phyloP scores from a whole-genome alignment of 2,888 invertebrate genomes.

The Lycocerus yunnanus region DNA sequence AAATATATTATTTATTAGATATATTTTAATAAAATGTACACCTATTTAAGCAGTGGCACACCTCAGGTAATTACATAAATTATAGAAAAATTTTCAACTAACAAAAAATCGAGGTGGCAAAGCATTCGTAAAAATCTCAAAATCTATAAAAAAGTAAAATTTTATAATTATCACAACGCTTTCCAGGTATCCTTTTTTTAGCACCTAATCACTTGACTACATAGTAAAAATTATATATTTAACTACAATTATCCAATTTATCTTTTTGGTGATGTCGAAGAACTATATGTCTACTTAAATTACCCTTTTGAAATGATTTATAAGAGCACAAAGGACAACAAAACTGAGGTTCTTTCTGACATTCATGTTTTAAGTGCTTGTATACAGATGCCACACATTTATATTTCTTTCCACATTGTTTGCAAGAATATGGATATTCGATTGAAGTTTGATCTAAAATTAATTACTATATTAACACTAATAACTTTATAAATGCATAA shows the following conservation, averaged over 20 bases:
- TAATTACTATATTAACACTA: background rate
- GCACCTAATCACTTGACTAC: no score
- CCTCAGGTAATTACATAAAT: no score
- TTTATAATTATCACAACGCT: no score
- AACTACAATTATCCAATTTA: background rate
- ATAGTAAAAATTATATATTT: background rate
- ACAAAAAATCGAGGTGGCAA: no score
- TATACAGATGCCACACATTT: conserved; percentile 6
- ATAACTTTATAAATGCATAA: background rate
- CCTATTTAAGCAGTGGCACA: no score
- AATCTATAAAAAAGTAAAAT: no score
- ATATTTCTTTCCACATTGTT: conserved; percentile 8
- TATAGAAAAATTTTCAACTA: no score
- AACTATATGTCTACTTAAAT: conserved; percentile 28
- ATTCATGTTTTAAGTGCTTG: conserved; percentile 50
- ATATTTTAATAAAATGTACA: no score
- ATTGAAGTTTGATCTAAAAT: background rate
- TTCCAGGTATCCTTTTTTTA: no score
- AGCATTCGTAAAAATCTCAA: no score
- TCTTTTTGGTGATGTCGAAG: background rate
- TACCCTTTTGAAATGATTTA: conserved; percentile 36
- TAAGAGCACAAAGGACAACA: conserved; percentile 32
- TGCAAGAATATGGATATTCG: background rate
- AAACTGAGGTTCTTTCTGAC: conserved; percentile 39
- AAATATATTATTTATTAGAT: no score